These are phyloP conservation scores for Octopus sinensis DNA, from an alignment of 1,140 invertebrate genomes.

Conservation along the genomic window DNA sequence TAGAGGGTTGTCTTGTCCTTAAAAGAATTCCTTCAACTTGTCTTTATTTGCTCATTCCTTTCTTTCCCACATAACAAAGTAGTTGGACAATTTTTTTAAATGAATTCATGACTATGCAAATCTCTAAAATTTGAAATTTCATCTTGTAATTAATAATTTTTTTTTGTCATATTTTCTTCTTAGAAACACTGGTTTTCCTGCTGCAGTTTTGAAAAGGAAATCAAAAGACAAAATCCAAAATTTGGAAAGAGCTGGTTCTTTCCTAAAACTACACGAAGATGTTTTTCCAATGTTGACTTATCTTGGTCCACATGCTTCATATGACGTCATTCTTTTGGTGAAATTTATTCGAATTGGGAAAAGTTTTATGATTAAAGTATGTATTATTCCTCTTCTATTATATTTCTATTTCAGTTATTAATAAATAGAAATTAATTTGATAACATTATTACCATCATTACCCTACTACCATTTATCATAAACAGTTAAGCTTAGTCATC, in stretches of 20 bases:
- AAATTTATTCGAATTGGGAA: slow-evolving; percentile 72
- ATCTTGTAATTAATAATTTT: slow-evolving; percentile 13
- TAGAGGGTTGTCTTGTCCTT: too few species aligned
- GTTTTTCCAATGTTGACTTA: slow-evolving; percentile 83
- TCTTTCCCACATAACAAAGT: too few species aligned
- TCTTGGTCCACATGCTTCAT: slow-evolving; percentile 83
- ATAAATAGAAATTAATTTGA: too few species aligned
- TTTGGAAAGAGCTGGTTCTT: slow-evolving; percentile 62
- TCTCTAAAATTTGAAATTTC: too few species aligned
- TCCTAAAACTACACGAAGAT: slow-evolving; percentile 72
- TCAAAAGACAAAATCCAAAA: slow-evolving; percentile 34
- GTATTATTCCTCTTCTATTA: not conserved
- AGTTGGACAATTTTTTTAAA: too few species aligned
- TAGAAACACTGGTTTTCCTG: slow-evolving; percentile 71
- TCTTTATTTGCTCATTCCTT: too few species aligned
- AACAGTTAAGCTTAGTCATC: too few species aligned
- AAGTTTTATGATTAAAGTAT: slow-evolving; percentile 51
- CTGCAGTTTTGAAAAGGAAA: slow-evolving; percentile 49
- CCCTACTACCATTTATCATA: too few species aligned
- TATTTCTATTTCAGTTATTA: not conserved
- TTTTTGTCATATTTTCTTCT: slow-evolving; percentile 34
- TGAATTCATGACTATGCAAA: too few species aligned
- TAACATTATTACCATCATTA: too few species aligned
- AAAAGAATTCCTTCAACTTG: too few species aligned
- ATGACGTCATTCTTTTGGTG: slow-evolving; percentile 75